Percentiles rank a stretch among this genome's conserved stretches.
These are phyloP conservation scores for Cuniculus paca DNA, from an alignment of 2,797 vertebrate species.

Conservation along the genomic window DNA sequence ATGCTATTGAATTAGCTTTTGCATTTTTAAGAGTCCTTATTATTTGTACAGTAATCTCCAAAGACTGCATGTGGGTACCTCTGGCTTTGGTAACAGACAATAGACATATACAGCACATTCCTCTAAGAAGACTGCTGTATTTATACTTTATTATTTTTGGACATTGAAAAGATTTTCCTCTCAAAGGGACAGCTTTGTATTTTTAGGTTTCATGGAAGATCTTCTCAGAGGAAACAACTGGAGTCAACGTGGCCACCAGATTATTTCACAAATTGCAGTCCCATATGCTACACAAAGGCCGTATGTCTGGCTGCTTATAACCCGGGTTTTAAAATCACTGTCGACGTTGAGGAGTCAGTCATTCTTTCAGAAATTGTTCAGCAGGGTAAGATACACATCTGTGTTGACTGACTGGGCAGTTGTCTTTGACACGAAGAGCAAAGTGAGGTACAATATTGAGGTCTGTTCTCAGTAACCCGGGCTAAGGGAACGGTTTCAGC, in stretches of 20 bases:
- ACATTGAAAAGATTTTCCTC: conserved; percentile 15
- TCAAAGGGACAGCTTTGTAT: background rate
- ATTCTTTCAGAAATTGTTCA: background rate
- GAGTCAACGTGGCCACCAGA: background rate
- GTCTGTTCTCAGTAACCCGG: rapidly evolving
- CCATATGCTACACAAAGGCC: background rate
- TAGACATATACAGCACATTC: conserved; percentile 7
- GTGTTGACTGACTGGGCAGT: rapidly evolving
- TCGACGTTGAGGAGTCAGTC: background rate
- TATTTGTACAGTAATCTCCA: background rate
- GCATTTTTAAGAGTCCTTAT: background rate
- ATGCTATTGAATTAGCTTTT: background rate
- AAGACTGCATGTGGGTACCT: background rate
- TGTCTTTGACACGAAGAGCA: background rate
- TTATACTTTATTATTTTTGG: conserved; percentile 24
- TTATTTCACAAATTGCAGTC: background rate
- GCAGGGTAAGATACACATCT: background rate
- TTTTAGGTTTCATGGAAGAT: background rate
- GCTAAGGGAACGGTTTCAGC: background rate
- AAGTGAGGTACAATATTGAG: rapidly evolving
- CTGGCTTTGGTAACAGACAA: background rate
- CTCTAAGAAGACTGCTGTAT: conserved; percentile 8
- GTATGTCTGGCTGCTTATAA: background rate
- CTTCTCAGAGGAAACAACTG: background rate
- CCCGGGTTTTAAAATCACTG: background rate